Percentiles rank a stretch among this genome's conserved stretches.
Conservation (phyloP, 2,888 invertebrate species). For the Lucinisca nassula region DNA sequence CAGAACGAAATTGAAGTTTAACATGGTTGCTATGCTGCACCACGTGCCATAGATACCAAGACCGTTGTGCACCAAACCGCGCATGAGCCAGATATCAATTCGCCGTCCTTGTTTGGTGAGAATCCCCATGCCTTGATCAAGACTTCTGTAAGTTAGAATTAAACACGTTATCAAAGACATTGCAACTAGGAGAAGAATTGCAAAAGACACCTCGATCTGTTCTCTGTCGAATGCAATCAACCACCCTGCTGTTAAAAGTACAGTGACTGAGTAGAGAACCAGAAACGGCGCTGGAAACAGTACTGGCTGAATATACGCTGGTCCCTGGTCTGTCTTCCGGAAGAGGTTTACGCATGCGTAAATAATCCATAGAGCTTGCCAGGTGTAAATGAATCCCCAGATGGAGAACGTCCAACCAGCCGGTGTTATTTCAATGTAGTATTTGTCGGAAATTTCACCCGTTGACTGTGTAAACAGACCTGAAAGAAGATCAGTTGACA, state of each 20-base stretch:
- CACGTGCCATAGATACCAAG: slow-evolving; percentile 80
- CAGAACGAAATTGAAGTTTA: slow-evolving; percentile 79
- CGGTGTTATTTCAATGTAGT: slow-evolving; percentile 82
- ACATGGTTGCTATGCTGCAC: slow-evolving; percentile 78
- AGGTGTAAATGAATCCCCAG: slow-evolving; percentile 83
- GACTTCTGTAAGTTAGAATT: slow-evolving; percentile 67
- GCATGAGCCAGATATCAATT: slow-evolving; percentile 77
- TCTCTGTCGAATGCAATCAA: slow-evolving; percentile 79
- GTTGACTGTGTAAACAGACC: slow-evolving; percentile 79
- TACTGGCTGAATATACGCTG: slow-evolving; percentile 74
- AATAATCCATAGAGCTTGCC: slow-evolving; percentile 82
- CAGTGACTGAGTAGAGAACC: slow-evolving; percentile 72
- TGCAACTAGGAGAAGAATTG: slow-evolving; percentile 61
- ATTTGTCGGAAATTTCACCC: slow-evolving; percentile 79
- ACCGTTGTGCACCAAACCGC: slow-evolving; percentile 82
- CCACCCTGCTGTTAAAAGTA: slow-evolving; percentile 79
- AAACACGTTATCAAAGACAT: slow-evolving; percentile 74
- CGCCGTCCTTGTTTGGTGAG: slow-evolving; percentile 61
- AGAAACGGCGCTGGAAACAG: slow-evolving; percentile 75
- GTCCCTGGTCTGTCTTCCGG: slow-evolving; percentile 71
- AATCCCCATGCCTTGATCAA: slow-evolving; percentile 63
- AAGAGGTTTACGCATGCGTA: slow-evolving; percentile 79
- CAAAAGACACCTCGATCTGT: slow-evolving; percentile 64
- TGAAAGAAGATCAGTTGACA: no score
- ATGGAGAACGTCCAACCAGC: slow-evolving; percentile 85